A percentile compares a stretch with the other conserved stretches of the same genome.
Evolutionary conservation across 2,113 vertebrate genomes (phyloP).

Genomic region (Phalacrocorax aristotelis): DNA sequence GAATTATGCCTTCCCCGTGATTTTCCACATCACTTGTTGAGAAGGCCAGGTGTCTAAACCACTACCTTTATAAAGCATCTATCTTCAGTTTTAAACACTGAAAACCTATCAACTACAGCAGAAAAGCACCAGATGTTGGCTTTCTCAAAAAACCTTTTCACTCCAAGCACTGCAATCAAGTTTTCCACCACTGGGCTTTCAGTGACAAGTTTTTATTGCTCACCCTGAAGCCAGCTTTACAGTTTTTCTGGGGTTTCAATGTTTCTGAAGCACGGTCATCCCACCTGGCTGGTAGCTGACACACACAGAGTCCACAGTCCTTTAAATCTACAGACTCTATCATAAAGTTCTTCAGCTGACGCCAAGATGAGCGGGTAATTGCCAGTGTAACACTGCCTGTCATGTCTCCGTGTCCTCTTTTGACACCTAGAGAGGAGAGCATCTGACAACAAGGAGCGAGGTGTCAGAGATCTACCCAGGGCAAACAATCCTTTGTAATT

Average conservation of each 20-base stretch:
- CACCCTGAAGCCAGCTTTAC: neutral
- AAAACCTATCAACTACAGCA: neutral
- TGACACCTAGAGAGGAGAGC: neutral
- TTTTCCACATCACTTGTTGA: neutral
- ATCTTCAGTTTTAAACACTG: neutral
- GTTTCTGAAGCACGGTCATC: neutral
- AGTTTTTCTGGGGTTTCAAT: neutral
- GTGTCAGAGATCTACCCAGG: neutral
- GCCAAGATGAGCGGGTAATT: neutral
- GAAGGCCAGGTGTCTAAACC: neutral
- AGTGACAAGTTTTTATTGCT: neutral
- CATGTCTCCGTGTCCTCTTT: neutral
- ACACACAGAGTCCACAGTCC: neutral
- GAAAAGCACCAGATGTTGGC: neutral
- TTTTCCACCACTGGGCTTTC: neutral
- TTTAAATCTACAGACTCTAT: neutral
- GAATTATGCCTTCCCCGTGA: neutral
- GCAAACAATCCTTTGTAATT: neutral
- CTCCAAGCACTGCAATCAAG: neutral
- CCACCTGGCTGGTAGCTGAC: neutral
- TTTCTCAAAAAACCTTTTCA: neutral
- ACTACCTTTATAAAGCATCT: neutral
- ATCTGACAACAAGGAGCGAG: neutral
- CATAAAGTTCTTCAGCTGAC: neutral
- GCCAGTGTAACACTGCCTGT: neutral